phyloP scores from a whole-genome alignment of 2,113 vertebrate species.

The Carassius carassius region DNA sequence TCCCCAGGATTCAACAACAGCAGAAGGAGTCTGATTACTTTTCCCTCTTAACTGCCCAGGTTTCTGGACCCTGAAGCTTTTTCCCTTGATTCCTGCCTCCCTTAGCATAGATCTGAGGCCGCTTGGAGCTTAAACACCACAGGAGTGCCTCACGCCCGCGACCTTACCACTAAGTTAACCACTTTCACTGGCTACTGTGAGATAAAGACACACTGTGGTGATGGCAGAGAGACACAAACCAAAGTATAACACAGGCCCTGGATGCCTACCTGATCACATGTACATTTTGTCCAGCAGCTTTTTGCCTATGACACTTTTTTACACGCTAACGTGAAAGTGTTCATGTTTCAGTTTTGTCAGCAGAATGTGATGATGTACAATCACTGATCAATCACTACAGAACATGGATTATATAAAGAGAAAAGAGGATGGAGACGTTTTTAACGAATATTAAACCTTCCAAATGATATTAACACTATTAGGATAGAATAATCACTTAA shows the following conservation, averaged over 20 bases:
- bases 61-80: background rate
- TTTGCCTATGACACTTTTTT: background rate
- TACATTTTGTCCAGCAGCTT: background rate
- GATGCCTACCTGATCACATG: background rate
- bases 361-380: conserved; percentile 27
- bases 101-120: background rate
- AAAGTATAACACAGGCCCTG: background rate
- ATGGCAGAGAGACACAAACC: background rate
- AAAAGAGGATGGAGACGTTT: background rate
- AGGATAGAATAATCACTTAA: background rate
- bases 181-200: background rate
- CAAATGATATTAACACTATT: background rate
- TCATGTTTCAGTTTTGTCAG: conserved; percentile 31
- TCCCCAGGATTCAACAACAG: background rate
- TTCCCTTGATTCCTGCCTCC: background rate
- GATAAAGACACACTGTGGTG: background rate
- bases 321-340: background rate
- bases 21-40: background rate
- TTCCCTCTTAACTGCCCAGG: background rate
- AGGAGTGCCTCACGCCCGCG: background rate
- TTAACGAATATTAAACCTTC: background rate
- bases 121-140: background rate
- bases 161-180: background rate
- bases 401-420: background rate
- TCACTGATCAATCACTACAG: background rate